Evolutionary conservation across 2,797 vertebrate species (phyloP), one percentile per base, ranked within the genome.

Genomic region (Myotis daubentonii): DNA sequence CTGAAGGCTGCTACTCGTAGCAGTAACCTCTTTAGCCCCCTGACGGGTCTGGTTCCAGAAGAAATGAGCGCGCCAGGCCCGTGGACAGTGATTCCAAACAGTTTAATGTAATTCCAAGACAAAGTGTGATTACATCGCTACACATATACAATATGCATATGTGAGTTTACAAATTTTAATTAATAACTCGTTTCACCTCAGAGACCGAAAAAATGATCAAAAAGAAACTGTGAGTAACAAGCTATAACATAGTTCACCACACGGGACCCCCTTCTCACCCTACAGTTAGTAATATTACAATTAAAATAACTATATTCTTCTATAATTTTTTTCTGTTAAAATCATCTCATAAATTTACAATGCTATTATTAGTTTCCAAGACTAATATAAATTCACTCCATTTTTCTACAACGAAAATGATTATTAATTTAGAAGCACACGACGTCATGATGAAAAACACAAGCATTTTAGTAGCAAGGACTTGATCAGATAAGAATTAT

Each of bases 141-240:
- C 99, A 99, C 99, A 99, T 99, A 99, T 99, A 99, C 99, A 99
- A 99, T 99, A 99, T 99, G 99, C 99, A 99, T 99, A 99, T 99
- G 99, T 99, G 99, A 99, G 99, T 99, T 99, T 99, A 99, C 99
- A 99, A 99, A 99, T 99, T 99, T 99, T 98, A 98, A 99, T 99
- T 99, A 99, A 99, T 99, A 99, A 99, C 99, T 99, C 99, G 98
- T 99, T 99, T 99, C 99, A 99, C 99, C 99, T 99, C 99, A 99
- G 99, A 99, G 99, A 99, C 99, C 99, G 99, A 99, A 99, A 99
- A 99, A 99, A 99, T 99, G 99, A 99, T 99, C 99, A 99, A 99
- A 98, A 99, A 99, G 99, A 99, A 99, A 99, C 99, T 98, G 99
- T 99, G 99, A 99, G 99, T 99, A 99, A 99, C 99, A 99, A 99